Evolutionary conservation across 2,797 vertebrate genomes (phyloP).

Genomic region (Coregonus suidteri): DNA sequence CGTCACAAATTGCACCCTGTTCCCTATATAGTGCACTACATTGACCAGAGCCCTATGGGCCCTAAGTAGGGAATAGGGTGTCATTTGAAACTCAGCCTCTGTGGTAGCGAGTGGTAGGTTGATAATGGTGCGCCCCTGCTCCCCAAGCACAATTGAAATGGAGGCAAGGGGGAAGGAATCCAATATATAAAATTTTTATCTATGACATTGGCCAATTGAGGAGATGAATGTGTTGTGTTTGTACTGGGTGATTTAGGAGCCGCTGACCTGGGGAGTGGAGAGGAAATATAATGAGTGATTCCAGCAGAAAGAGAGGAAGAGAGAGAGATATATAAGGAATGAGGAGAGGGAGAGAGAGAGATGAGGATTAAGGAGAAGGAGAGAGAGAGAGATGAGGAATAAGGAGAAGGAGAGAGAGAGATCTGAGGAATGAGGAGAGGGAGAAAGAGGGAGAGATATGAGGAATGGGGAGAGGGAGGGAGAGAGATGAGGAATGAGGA

Average conservation of each 20-base stretch:
- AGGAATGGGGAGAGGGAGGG: background rate
- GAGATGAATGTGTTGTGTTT: constrained; percentile 57
- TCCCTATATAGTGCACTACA: too few species aligned
- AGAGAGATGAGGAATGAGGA: background rate
- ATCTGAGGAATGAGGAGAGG: background rate
- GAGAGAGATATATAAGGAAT: background rate
- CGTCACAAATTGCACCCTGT: too few species aligned
- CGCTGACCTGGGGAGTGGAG: constrained; percentile 28
- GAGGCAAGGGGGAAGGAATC: constrained; percentile 41
- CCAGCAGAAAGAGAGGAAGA: background rate
- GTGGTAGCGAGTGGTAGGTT: background rate
- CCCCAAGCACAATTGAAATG: constrained; percentile 34
- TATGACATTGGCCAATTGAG: constrained; percentile 46
- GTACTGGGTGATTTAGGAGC: constrained; percentile 47
- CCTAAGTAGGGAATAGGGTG: background rate
- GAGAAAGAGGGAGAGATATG: background rate
- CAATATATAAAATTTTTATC: constrained; percentile 50
- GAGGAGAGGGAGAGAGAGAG: background rate
- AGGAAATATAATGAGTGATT: constrained; percentile 10
- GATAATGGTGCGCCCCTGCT: background rate
- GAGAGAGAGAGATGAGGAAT: constrained; percentile 5
- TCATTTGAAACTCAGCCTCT: background rate
- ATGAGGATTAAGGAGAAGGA: background rate
- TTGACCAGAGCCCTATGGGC: too few species aligned
- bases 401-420: background rate